Conservation (phyloP, 2,113 vertebrate genomes). For the Gopherus flavomarginatus region DNA sequence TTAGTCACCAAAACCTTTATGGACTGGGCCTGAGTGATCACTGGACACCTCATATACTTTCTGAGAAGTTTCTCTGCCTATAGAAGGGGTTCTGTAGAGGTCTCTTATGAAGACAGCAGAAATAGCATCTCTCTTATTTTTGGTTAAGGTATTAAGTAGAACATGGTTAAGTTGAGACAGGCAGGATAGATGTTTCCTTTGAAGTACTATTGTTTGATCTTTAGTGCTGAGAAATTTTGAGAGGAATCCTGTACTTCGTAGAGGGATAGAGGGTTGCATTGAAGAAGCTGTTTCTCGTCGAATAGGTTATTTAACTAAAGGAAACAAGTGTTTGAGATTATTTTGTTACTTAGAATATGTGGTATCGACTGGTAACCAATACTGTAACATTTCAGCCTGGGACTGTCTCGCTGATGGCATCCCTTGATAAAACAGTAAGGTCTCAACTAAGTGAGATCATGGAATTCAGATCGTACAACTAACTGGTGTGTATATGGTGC, state of each 20-base stretch:
- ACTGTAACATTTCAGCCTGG: not conserved
- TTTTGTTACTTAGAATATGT: rapidly evolving
- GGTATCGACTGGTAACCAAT: not conserved
- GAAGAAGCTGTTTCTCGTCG: not conserved
- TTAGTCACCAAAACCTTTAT: no score
- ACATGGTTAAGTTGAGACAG: conserved; percentile 49
- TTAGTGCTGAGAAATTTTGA: not conserved
- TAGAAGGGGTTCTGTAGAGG: not conserved
- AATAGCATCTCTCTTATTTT: not conserved
- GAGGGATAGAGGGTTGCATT: not conserved
- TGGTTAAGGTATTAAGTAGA: conserved; percentile 57
- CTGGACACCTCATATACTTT: no score
- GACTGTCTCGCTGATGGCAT: not conserved
- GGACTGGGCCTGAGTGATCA: no score
- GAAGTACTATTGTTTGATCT: not conserved
- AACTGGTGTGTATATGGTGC: not conserved
- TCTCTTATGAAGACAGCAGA: conserved; percentile 45
- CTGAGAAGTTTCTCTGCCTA: no score
- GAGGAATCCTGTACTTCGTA: not conserved
- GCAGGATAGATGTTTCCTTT: not conserved
- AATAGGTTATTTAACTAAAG: not conserved
- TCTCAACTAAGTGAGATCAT: not conserved
- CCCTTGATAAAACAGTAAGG: not conserved
- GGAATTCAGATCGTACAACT: not conserved
- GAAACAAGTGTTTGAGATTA: not conserved